Base-by-base conservation (phyloP, 2,888 invertebrate species). In the Pedicia rivosa region DNA sequence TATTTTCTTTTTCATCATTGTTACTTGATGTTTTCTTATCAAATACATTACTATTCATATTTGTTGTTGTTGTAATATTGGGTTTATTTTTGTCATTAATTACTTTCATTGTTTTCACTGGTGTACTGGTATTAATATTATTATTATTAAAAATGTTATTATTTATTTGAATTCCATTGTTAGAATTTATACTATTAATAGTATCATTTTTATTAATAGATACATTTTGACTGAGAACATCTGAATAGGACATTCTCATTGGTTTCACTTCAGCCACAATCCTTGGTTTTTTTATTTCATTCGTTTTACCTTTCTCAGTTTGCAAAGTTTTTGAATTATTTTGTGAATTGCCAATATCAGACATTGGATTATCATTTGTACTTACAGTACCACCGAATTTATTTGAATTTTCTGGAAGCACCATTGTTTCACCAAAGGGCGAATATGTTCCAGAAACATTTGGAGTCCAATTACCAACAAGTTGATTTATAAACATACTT, bases 261-360 rank as follows among this genome's bases (percentile, higher is more conserved):
- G 84, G 84, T 50, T 81, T 81, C 0, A 86, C 84, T 62, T 84
- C 84, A 25, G 83, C 84, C 1, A 84, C 74, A 55, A 81, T 82
- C 35, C 83, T 68, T 7, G 36, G 40, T 40, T 61, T 61, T 38
- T 56, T 60, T 1, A 52, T 32, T 32, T 32, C 17, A 17, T 17
- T 17, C 9, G 12, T n/a, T 20, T 32, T 32, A 13, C 9, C 13
- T 8, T 17, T 4, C 8, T 20, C 20, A 20, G 8, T 6, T 20
- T 20, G 20, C 8, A 8, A 6, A 20, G 31, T 6, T 3, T 16
- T 25, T n/a, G 2, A 16, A 32, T 32, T 32, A 20, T 32, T 17
- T 32, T 32, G 32, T 6, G 5, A 12, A 12, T 7, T 4, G 10
- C 7, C 12, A 12, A 12, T 27, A 27, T 12, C 12, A 27, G 7